Base-by-base conservation (phyloP, 2,113 vertebrate species). In the Pangasianodon hypophthalmus region DNA sequence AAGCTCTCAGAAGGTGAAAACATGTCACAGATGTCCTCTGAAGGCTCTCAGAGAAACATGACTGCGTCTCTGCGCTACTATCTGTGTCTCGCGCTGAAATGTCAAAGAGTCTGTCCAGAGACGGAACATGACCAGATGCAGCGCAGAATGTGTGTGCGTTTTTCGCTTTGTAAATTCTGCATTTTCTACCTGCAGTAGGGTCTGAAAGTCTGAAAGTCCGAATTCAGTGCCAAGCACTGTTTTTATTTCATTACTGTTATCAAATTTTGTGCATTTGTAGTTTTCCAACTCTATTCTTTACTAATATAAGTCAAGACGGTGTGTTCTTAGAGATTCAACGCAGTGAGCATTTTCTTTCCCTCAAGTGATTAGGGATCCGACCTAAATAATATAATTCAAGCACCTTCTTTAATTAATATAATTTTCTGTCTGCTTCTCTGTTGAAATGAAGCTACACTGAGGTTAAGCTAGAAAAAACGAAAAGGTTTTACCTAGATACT, bases 1-100 rank as follows among this genome's bases (percentile, higher is more conserved):
- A 93, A 92, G 95, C 94, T 95, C 95, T 96, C 92, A 93, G 71
- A 94, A 92, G 93, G 95, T 93, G 95, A 94, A 92, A 95, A 94
- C 95, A 95, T 95, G 95, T 94, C 92, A 90, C 88, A 56, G 88
- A 88, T 84, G 90, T 94, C 95, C 93, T 93, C 90, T 90, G 91
- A 93, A 92, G 90, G 89, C 93, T 90, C 91, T 92, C 89, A 13
- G 88, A 92, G 90, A 92, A 91, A 89, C 88, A 77, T 26, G 58
- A 44, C 48, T 69, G 50, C 1, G 58, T 89, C 85, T 89, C 90
- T 80, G 58, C 5, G 7, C 81, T 87, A 86, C 88, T 88, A 92
- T 93, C 86, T 84, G 88, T 94, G 92, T 92, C 93, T 90, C 85
- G 75, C 79, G 60, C 84, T 56, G 24, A 92, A 93, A 95, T 94